These are phyloP conservation scores for Turnix velox DNA, from an alignment of 2,113 vertebrate species.

Conservation along the genomic window DNA sequence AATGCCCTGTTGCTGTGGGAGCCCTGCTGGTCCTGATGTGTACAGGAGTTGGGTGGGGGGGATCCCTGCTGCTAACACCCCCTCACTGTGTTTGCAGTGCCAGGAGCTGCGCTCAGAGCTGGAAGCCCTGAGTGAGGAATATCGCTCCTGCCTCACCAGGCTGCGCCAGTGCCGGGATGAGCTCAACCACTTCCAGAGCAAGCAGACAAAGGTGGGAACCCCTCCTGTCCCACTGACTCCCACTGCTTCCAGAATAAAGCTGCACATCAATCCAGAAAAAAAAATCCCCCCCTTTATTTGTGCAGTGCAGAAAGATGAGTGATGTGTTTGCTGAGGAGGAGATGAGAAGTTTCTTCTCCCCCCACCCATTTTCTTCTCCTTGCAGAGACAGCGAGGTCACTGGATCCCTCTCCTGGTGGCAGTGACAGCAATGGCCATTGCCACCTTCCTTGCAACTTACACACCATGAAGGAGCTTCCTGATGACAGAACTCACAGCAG, in stretches of 20 bases:
- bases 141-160: conserved; percentile 77
- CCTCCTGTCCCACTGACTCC: not conserved
- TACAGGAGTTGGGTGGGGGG: fast-evolving
- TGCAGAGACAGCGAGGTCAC: conserved; percentile 38
- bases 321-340: fast-evolving
- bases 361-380: not conserved
- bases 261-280: fast-evolving
- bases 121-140: conserved; percentile 80
- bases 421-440: conserved; percentile 32
- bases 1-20: not conserved
- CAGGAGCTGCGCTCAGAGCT: conserved; percentile 79
- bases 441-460: conserved; percentile 54
- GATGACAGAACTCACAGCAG: not conserved
- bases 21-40: fast-evolving
- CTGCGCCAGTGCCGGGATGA: conserved; percentile 83
- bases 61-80: not conserved
- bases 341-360: not conserved
- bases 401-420: conserved; percentile 66
- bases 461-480: not conserved
- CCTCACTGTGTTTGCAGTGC: conserved; percentile 70
- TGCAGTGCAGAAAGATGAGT: fast-evolving
- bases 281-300: not conserved
- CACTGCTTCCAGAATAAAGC: fast-evolving
- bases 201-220: conserved; percentile 51
- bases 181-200: conserved; percentile 64